These are phyloP conservation scores for Gnathonemus echidnorhynchus DNA, from an alignment of 2,113 vertebrate genomes.

Conservation along the genomic window DNA sequence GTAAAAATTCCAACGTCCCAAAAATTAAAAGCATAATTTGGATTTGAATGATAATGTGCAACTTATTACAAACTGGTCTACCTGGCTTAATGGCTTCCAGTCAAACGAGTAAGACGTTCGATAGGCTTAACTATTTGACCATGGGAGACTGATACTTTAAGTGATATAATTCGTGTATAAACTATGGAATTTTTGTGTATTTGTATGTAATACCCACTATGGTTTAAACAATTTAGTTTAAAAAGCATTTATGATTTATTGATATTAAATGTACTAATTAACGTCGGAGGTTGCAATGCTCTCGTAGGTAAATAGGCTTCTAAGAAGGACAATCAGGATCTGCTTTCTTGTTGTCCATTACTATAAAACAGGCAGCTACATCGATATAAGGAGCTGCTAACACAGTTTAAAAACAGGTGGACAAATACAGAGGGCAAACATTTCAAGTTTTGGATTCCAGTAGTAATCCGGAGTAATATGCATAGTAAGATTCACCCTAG, in stretches of 20 bases:
- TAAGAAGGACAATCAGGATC: neutral
- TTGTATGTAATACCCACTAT: neutral
- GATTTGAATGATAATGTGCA: neutral
- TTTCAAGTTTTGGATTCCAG: neutral
- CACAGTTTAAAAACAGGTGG: neutral
- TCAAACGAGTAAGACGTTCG: neutral
- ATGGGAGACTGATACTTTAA: neutral
- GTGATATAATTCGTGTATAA: neutral
- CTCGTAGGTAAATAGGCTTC: neutral
- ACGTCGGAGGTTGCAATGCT: neutral
- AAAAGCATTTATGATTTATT: neutral
- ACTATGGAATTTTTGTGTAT: neutral
- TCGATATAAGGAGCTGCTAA: neutral
- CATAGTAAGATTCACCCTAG: neutral
- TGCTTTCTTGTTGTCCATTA: neutral
- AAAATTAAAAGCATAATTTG: neutral
- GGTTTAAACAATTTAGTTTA: neutral
- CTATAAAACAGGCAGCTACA: neutral
- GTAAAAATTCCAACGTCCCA: neutral
- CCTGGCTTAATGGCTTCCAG: neutral
- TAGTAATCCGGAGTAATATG: neutral
- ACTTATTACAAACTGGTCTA: neutral
- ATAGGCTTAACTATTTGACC: neutral
- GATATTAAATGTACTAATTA: neutral
- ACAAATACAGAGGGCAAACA: neutral